Base-by-base conservation (phyloP, 2,888 invertebrate genomes). In the Dasypolia templi region DNA sequence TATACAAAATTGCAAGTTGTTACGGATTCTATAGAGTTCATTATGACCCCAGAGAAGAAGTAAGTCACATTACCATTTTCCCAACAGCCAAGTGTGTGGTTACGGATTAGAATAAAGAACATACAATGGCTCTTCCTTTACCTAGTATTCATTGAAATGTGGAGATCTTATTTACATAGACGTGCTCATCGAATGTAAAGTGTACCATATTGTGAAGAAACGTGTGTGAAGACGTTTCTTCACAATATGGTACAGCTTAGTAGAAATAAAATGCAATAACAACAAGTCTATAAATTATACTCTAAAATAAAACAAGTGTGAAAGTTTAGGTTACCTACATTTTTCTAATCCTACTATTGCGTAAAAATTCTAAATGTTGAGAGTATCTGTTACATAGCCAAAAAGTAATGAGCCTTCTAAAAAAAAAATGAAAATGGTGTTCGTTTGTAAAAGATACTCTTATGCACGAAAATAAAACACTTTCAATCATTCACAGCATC, bases 201-300 rank as follows among this genome's bases (percentile, higher is more conserved):
- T n/a, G n/a, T n/a, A n/a, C n/a, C n/a, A n/a, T n/a, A n/a, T n/a
- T n/a, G n/a, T n/a, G n/a, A n/a, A n/a, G n/a, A n/a, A n/a, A n/a
- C n/a, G n/a, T n/a, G n/a, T n/a, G n/a, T n/a, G n/a, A n/a, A n/a
- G n/a, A n/a, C n/a, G 26, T 51, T 6, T 19, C 14, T 53, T 58
- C 22, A 58, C 53, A 44, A 53, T 58, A 53, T 35, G 29, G 32
- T 42, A 77, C 64, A 69, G 32, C 6, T 59, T 56, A 62, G 22
- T 51, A 11, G 63, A 70, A 75, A 74, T 69, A 55, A 66, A 80
- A 77, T 77, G 62, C 64, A 77, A 72, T 74, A 77, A 73, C 49
- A 81, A 82, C 55, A 75, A 72, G 56, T 75, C 56, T 79, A 73
- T 79, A 75, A 77, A 74, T 70, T 61, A 68, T 29, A 69, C 35